Base-by-base conservation (phyloP, 2,888 invertebrate species). In the Hylaea fasciaria region DNA sequence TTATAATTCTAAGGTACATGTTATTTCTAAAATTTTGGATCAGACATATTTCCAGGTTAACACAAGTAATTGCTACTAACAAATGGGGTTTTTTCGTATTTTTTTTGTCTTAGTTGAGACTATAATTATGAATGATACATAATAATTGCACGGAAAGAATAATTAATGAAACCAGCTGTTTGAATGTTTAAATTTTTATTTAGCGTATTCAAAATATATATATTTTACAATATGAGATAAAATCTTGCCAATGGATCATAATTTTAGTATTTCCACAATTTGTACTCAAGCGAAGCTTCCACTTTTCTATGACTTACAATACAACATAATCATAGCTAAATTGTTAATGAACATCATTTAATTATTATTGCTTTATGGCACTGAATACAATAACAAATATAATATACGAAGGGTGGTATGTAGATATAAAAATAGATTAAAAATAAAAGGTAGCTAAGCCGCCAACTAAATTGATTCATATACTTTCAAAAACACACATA, bases 141-240 rank as follows among this genome's bases (percentile, higher is more conserved):
- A n/a, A n/a, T n/a, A n/a, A n/a, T n/a, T n/a, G n/a, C n/a, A n/a
- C 2, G 22, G 22, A 5, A 22, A 22, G 22, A 22, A 37, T 3
- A 17, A 12, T 12, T 11, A 54, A 49, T 9, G 13, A 53, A 44
- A 48, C 37, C 28, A 11, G 2, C 13, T 14, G 1, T 16, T 37
- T 32, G 46, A 65, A 64, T 67, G 57, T 72, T 73, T 29, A 66
- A 66, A 56, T 60, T 76, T 81, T 80, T 79, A 85, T 83, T 80
- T 80, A 87, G 87, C 86, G 76, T 87, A 87, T 83, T 86, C 82
- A 88, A 89, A 88, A 89, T 87, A 88, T 86, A 86, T 83, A n/a
- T n/a, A n/a, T 83, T 83, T 82, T 68, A 83, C 74, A 77, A 69
- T 78, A 76, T 69, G 77, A 83, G 78, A 77, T 77, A 80, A 81